These are phyloP conservation scores for Acarapis woodi DNA, from an alignment of 1,140 invertebrate genomes.

Conservation along the genomic window DNA sequence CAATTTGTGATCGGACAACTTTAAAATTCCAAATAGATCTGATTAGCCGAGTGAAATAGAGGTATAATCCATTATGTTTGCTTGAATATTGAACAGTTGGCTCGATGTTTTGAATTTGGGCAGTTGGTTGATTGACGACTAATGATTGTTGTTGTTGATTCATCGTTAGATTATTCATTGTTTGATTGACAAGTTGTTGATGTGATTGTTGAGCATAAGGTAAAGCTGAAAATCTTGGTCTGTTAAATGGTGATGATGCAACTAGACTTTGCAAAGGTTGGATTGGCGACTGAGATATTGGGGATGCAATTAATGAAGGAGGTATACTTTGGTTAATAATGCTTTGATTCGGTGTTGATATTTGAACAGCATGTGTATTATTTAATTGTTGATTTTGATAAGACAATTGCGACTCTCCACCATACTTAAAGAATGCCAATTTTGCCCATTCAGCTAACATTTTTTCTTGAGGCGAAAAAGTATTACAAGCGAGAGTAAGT, in stretches of 20 bases:
- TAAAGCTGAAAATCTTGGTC: background rate
- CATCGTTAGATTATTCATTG: constrained; percentile 11
- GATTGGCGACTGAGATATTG: background rate
- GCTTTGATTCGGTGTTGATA: background rate
- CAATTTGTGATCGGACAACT: constrained; percentile 15
- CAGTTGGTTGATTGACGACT: constrained; percentile 25
- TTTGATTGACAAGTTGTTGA: constrained; percentile 4
- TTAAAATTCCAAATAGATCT: constrained; percentile 19
- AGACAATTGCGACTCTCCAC: constrained; percentile 31
- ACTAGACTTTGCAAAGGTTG: background rate
- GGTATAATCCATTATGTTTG: constrained; percentile 73
- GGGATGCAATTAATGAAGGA: constrained; percentile 1
- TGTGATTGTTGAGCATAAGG: constrained; percentile 10
- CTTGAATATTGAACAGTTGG: constrained; percentile 14
- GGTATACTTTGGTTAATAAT: background rate
- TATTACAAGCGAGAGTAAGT: constrained; percentile 43
- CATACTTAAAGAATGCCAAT: constrained; percentile 68
- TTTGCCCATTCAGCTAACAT: constrained; percentile 46
- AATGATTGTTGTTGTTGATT: constrained; percentile 14
- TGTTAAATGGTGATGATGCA: background rate
- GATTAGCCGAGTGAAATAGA: constrained; percentile 48
- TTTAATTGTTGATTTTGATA: background rate
- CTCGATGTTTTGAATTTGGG: no score
- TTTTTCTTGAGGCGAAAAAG: constrained; percentile 30
- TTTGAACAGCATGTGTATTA: background rate